Evolutionary conservation across 2,888 invertebrate species (phyloP).

Genomic region (Tryphoninae sp.): DNA sequence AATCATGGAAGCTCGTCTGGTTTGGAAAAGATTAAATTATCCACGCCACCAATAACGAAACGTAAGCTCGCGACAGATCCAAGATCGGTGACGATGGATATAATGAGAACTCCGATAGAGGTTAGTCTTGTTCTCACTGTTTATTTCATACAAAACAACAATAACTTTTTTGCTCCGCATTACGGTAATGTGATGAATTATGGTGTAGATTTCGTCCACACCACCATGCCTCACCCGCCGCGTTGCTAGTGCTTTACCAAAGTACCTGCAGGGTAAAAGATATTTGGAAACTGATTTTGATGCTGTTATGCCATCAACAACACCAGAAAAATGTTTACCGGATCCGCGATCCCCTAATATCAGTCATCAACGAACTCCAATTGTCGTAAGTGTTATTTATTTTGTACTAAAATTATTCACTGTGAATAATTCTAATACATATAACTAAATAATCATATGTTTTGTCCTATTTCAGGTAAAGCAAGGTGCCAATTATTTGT

Average conservation of each 20-base stretch:
- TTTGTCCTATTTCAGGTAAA: conserved; percentile 43
- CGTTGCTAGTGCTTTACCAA: conserved; percentile 72
- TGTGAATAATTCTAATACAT: too few species aligned
- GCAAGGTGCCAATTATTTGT: conserved; percentile 43
- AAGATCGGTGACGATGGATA: conserved; percentile 73
- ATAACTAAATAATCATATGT: too few species aligned
- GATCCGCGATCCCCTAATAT: conserved; percentile 66
- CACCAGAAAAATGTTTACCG: conserved; percentile 63
- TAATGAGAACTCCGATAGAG: conserved; percentile 73
- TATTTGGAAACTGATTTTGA: conserved; percentile 78
- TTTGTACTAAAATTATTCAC: neutral
- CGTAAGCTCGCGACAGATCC: conserved; percentile 70
- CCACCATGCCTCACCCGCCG: conserved; percentile 60
- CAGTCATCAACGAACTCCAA: conserved; percentile 64
- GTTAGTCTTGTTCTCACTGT: conserved; percentile 61
- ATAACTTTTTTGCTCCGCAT: neutral
- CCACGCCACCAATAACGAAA: conserved; percentile 68
- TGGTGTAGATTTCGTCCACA: conserved; percentile 64
- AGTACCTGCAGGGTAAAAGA: conserved; percentile 71
- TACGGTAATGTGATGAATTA: conserved; percentile 6
- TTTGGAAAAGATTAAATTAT: conserved; percentile 53
- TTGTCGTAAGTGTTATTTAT: conserved; percentile 66
- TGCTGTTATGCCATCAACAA: conserved; percentile 63
- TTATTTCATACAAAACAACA: conserved; percentile 21
- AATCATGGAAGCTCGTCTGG: conserved; percentile 9